Evolutionary conservation across 2,888 invertebrate species (phyloP).

Genomic region (Archips xylosteana): DNA sequence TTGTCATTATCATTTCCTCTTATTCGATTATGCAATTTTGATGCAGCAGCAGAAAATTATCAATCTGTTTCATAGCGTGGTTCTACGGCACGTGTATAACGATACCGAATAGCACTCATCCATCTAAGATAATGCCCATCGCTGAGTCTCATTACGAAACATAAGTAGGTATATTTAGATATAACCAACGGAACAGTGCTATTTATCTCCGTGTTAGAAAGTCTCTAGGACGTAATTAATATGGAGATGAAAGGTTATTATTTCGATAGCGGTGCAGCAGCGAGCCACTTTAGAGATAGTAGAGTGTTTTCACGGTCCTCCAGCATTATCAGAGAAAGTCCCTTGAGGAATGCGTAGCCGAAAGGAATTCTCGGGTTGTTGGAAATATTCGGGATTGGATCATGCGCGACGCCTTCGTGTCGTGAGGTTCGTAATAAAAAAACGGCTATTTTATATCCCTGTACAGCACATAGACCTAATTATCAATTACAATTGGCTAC

Average conservation of each 20-base stretch:
- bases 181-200: conserved; percentile 52
- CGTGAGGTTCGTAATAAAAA: conserved; percentile 8
- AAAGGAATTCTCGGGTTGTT: conserved; percentile 36
- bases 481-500: neutral
- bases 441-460: conserved; percentile 6
- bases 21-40: neutral
- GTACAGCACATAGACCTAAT: neutral
- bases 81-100: conserved; percentile 26
- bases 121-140: conserved; percentile 67
- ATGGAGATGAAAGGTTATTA: conserved; percentile 77
- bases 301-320: conserved; percentile 60
- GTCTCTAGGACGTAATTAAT: conserved; percentile 79
- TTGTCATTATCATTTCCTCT: neutral
- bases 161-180: conserved; percentile 63
- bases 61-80: neutral
- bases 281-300: conserved; percentile 62
- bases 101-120: conserved; percentile 60
- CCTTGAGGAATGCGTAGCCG: conserved; percentile 58
- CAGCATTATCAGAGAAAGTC: conserved; percentile 79
- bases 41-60: neutral
- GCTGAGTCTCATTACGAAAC: conserved; percentile 65
- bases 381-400: conserved; percentile 32
- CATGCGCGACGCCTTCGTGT: conserved; percentile 22
- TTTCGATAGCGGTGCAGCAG: conserved; percentile 63
- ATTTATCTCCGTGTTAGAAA: conserved; percentile 75